Evolutionary conservation across 2,113 vertebrate species (phyloP).

Genomic region (Mystacornis crossleyi): DNA sequence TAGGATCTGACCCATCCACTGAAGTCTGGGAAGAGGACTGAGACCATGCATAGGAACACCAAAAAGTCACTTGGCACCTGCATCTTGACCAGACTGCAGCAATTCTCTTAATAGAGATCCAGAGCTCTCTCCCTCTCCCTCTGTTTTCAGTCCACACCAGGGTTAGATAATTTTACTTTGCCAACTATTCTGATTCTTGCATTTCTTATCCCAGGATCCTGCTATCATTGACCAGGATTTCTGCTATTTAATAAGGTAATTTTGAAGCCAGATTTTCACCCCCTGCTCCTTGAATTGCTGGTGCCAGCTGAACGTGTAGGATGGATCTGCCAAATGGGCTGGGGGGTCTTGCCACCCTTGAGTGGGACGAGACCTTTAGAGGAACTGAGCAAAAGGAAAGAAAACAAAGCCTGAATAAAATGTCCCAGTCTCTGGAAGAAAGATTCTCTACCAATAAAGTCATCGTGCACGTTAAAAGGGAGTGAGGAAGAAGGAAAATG

Average conservation of each 20-base stretch:
- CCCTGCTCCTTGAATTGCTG: background rate
- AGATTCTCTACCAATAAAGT: conserved; percentile 30
- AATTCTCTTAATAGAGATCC: background rate
- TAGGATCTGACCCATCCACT: background rate
- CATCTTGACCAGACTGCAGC: background rate
- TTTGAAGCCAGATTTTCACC: background rate
- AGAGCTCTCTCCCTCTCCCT: background rate
- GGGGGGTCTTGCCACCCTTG: background rate
- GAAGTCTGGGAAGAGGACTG: background rate
- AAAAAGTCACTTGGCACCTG: background rate
- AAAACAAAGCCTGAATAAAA: conserved; percentile 46
- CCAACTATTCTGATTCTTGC: background rate
- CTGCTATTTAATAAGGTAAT: background rate
- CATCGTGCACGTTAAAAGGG: conserved; percentile 20
- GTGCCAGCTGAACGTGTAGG: background rate
- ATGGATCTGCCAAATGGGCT: conserved; percentile 3
- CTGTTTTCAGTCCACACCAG: background rate
- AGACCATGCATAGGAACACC: background rate
- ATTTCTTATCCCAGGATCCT: background rate
- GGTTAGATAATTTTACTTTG: background rate
- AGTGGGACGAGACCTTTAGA: background rate
- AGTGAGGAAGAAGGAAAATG: conserved; percentile 59
- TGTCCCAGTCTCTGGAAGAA: conserved; percentile 26
- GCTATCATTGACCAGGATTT: background rate
- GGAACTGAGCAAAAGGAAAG: conserved; percentile 10